Conservation (phyloP, 1,140 invertebrate species). For the Calliphora vicina region DNA sequence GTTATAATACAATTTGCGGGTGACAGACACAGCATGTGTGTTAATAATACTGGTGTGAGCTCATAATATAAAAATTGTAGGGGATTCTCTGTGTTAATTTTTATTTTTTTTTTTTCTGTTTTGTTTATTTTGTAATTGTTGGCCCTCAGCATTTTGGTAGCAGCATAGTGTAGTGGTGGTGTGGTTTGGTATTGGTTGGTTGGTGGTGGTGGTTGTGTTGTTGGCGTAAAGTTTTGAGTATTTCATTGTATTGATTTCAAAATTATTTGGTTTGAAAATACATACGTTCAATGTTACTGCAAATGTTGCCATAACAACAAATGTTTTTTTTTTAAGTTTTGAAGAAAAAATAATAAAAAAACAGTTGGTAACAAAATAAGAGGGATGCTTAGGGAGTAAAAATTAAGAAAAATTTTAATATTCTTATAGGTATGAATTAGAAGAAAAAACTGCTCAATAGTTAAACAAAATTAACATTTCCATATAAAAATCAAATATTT, state of each 20-base stretch:
- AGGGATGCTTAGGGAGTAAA: background rate
- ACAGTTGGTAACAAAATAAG: background rate
- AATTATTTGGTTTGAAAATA: background rate
- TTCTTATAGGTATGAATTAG: too few relatives aligned
- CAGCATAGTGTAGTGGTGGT: background rate
- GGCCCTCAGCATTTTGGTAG: background rate
- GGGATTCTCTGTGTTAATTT: background rate
- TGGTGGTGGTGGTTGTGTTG: background rate
- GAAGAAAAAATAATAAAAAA: background rate
- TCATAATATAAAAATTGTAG: background rate
- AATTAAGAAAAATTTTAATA: background rate
- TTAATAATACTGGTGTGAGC: too few relatives aligned
- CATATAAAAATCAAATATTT: too few relatives aligned
- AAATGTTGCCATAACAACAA: background rate
- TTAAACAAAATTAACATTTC: too few relatives aligned
- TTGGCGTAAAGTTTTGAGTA: background rate
- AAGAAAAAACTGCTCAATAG: too few relatives aligned
- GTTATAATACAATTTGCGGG: too few relatives aligned
- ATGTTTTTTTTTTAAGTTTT: background rate
- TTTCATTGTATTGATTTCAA: conserved; percentile 32
- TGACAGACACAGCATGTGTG: background rate
- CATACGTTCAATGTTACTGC: conserved; percentile 19
- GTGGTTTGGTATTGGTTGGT: background rate
- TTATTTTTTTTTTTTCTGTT: background rate
- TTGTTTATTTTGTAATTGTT: conserved; percentile 5